phyloP scores from a whole-genome alignment of 2,113 vertebrate species.

The Megaceryle torquata region DNA sequence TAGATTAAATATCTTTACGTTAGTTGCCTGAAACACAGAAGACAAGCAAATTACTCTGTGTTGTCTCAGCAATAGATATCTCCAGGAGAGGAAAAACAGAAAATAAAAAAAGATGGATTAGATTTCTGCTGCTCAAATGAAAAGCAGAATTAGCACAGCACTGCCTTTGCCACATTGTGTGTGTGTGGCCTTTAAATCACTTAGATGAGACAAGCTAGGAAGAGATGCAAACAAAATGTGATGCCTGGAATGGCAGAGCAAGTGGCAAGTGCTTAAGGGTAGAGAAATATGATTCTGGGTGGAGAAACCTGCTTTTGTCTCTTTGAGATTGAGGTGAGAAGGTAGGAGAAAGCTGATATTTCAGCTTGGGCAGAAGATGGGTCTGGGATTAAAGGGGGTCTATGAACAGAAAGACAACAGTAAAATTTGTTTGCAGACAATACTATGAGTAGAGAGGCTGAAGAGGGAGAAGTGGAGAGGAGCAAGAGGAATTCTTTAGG shows the following conservation, averaged over 20 bases:
- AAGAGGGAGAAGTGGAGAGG: background rate
- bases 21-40: background rate
- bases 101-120: background rate
- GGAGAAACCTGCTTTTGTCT: background rate
- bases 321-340: background rate
- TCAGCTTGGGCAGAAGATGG: background rate
- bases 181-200: background rate
- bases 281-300: background rate
- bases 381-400: background rate
- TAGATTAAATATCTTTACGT: background rate
- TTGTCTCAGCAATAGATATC: background rate
- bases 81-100: background rate
- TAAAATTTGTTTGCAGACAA: background rate
- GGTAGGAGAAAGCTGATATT: background rate
- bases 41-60: background rate
- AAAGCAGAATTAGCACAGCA: background rate
- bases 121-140: background rate
- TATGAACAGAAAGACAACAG: background rate
- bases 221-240: background rate
- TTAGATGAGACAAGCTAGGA: background rate
- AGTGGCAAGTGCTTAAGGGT: background rate
- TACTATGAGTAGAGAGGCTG: background rate
- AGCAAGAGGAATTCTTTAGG: background rate
- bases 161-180: background rate
- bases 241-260: background rate